Evolutionary conservation across 2,797 vertebrate species (phyloP), one percentile per base, ranked within the genome.

Genomic region (Neosalanx taihuensis): DNA sequence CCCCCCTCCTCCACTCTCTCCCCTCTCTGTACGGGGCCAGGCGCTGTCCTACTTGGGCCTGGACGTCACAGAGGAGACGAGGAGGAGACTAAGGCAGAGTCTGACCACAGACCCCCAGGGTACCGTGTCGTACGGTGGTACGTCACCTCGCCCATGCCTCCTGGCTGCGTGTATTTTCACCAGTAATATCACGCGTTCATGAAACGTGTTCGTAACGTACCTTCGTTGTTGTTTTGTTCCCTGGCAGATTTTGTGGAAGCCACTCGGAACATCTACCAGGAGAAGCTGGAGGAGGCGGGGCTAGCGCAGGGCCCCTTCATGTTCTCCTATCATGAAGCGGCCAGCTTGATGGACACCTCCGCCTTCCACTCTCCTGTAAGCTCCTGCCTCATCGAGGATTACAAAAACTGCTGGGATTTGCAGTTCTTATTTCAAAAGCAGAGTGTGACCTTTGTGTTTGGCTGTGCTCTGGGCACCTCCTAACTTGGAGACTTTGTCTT

Each of bases 291-390:
- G 0, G 92, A 94, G 76, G 87, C 88, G 5, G 92, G 93, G 18
- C 79, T 95, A 60, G 90, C 91, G n/a, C 76, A 87, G 1, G 89
- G 75, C 53, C 93, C 93, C 4, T 79, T 95, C 76, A 92, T 94
- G 83, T 97, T 96, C 82, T 94, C 93, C 1, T 95, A 95, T 72
- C 93, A 94, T 0, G 94, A 96, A 90, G 95, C 94, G 71, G 95
- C 95, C 67, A 96, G 88, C 79, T 85, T 97, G 86, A 91, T 96
- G 92, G 96, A 97, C 77, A 96, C 93, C 0, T 96, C 95, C 0
- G 96, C 96, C 74, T 97, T 97, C 79, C 94, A 95, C 74, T 96
- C 95, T 9, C 92, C 76, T 35, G 94, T 96, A 83, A 94, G 93
- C 57, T 64, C 35, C 15, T 13, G 69, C 31, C 53, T 26, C 1